Evolutionary conservation across 2,797 vertebrate genomes (phyloP), one percentile per base, ranked within the genome.

Genomic region (Lerista edwardsae): DNA sequence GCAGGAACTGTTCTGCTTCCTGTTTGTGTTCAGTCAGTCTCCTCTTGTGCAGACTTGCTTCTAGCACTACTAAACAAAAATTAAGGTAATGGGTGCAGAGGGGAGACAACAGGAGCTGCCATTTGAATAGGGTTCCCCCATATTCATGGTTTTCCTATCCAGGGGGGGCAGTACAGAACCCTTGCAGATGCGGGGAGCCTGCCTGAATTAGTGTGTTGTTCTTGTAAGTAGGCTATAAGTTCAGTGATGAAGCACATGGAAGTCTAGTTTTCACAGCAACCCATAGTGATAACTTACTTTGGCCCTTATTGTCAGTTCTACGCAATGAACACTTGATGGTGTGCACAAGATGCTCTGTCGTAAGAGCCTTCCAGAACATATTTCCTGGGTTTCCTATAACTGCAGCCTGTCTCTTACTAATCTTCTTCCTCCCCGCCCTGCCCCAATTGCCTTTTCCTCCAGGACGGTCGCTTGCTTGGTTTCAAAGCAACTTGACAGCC

Each of bases 381-480:
- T 51, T 73, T 65, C 11, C 23, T 64, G 2, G 62, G 41, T 61
- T 23, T 34, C 39, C 51, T 65, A 79, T 57, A 55, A 74, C 19
- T 11, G 39, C 47, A 68, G 29, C 14, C 34, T 15, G 5, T 19
- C 9, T 11, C 23, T 61, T 61, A 59, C 27, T 21, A 39, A 75
- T 69, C n/a, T 69, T 80, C 10, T 55, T 79, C 72, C 10, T 59
- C 4, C 2, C 1, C 44, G 1, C 51, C n/a, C 51, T 41, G 6
- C 25, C 55, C 36, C 57, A 80, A 41, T 47, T 88, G 78, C 85
- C 75, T 92, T 94, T 85, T 91, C 39, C 83, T 91, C 84, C 95
- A 98, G 98, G 98, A 80, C 97, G 95, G 86, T 93, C 95, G 41
- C 96, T 98, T 12, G 97, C 96, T 88, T 96, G 93, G 0, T 98